Conservation (phyloP, 2,888 invertebrate species). For the Hanleya hanleyi region DNA sequence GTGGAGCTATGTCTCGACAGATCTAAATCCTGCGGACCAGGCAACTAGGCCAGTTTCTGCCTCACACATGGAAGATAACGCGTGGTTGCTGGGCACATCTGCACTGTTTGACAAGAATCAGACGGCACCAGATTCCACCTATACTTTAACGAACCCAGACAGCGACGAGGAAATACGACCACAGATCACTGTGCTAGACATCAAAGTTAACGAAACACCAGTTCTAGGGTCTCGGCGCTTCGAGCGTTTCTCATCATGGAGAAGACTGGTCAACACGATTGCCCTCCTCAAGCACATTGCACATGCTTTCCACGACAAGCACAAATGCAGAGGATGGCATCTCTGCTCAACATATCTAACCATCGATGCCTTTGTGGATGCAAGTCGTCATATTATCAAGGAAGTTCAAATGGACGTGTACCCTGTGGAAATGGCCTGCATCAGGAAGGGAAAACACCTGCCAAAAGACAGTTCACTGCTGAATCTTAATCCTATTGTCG, state of each 20-base stretch:
- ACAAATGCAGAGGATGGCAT: conserved; percentile 1
- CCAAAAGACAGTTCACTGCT: background rate
- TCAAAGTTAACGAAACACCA: background rate
- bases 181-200: background rate
- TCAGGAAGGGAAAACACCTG: background rate
- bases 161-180: background rate
- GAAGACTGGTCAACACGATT: conserved; percentile 1
- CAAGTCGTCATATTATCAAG: background rate
- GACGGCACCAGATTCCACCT: background rate
- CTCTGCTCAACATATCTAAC: background rate
- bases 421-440: background rate
- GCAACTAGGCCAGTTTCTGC: background rate
- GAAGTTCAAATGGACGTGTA: conserved; percentile 1
- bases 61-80: background rate
- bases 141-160: background rate
- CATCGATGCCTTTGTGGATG: background rate
- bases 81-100: background rate
- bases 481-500: conserved; percentile 7
- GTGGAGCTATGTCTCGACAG: conserved; percentile 4
- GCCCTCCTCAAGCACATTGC: conserved; percentile 5
- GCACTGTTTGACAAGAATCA: too few relatives aligned
- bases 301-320: background rate
- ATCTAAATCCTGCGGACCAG: conserved; percentile 13
- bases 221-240: conserved; percentile 4
- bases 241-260: background rate